Evolutionary conservation across 1,140 invertebrate genomes (phyloP).

Genomic region (Pinna nobilis): DNA sequence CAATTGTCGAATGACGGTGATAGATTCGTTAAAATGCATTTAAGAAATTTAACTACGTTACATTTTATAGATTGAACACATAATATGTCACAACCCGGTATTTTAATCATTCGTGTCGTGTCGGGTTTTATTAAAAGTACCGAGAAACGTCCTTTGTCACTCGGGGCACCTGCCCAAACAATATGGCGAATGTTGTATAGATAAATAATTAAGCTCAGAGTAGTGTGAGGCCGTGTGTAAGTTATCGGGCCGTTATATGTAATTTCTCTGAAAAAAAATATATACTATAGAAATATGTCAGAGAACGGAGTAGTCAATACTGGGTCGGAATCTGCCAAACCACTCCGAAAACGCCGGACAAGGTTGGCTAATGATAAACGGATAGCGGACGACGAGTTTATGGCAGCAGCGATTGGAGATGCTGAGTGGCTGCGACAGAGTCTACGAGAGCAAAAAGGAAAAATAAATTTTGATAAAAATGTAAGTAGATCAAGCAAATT

Average conservation of each 20-base stretch:
- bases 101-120: too few relatives aligned
- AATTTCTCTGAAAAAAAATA: background rate
- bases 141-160: conserved; percentile 9
- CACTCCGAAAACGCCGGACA: conserved; percentile 41
- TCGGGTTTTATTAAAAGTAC: conserved; percentile 9
- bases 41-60: too few relatives aligned
- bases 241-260: background rate
- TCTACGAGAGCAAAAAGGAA: conserved; percentile 62
- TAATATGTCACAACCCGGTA: too few relatives aligned
- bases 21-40: too few relatives aligned
- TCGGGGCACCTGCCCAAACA: conserved; percentile 20
- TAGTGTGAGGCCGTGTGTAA: background rate
- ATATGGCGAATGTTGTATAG: conserved; percentile 9
- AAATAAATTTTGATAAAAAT: conserved; percentile 73
- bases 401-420: conserved; percentile 75
- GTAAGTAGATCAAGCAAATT: conserved; percentile 50
- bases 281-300: conserved; percentile 11
- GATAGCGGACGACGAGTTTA: conserved; percentile 73
- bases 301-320: background rate
- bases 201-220: conserved; percentile 1
- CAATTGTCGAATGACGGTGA: too few relatives aligned
- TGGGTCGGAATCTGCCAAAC: conserved; percentile 1
- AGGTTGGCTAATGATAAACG: conserved; percentile 64
- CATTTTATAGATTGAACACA: too few relatives aligned
- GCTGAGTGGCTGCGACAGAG: conserved; percentile 74